Conservation (phyloP, 2,888 invertebrate species). For the Ommatoiulus sabulosus region DNA sequence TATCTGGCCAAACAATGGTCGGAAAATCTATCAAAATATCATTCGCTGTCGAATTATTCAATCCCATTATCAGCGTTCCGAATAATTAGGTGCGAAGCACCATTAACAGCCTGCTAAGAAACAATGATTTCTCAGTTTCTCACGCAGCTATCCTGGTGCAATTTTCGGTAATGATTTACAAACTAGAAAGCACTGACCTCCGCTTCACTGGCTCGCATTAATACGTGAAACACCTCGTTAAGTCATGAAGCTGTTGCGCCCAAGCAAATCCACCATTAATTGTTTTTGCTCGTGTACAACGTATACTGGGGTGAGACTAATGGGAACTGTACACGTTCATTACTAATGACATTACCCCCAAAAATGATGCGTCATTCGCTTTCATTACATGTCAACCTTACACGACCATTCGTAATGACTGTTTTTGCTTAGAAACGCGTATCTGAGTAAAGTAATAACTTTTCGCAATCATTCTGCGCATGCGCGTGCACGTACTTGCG, state of each 20-base stretch:
- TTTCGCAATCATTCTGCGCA: too few relatives aligned
- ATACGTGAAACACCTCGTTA: neutral
- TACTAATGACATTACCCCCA: too few relatives aligned
- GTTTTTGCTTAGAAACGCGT: too few relatives aligned
- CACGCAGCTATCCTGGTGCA: neutral
- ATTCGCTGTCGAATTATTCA: neutral
- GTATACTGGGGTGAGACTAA: too few relatives aligned
- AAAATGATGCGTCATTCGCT: too few relatives aligned
- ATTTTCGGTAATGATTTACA: constrained; percentile 19
- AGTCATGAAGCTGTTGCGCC: neutral
- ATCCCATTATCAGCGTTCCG: constrained; percentile 1
- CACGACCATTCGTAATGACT: too few relatives aligned
- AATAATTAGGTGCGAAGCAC: constrained; percentile 1
- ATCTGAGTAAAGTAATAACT: too few relatives aligned
- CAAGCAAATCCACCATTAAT: neutral
- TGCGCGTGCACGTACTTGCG: too few relatives aligned
- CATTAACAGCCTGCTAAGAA: neutral
- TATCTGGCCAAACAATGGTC: neutral
- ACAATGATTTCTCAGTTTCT: neutral
- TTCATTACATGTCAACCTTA: too few relatives aligned
- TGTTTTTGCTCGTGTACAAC: too few relatives aligned
- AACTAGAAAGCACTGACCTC: constrained; percentile 9
- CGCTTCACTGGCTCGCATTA: neutral
- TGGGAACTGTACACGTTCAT: too few relatives aligned
- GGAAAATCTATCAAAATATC: constrained; percentile 9